Percentiles rank a stretch among this genome's conserved stretches.
phyloP scores from a whole-genome alignment of 2,888 invertebrate genomes.

The Euzophera pinguis region DNA sequence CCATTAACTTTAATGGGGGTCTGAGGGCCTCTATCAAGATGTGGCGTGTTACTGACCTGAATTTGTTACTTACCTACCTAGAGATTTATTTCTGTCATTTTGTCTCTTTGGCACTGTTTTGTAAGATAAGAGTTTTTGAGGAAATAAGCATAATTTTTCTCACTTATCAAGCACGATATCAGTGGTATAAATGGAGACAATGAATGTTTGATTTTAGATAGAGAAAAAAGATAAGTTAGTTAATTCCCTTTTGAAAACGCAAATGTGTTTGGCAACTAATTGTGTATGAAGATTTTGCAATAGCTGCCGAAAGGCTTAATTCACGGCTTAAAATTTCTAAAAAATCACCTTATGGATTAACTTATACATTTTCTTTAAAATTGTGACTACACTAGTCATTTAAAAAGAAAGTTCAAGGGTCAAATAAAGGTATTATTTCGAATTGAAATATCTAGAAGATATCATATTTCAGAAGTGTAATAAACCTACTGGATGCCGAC shows the following conservation, averaged over 20 bases:
- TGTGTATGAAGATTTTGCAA: no score
- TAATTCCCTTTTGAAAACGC: no score
- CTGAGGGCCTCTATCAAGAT: constrained; percentile 36
- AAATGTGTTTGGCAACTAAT: no score
- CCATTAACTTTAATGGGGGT: constrained; percentile 42
- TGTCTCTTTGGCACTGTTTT: background rate
- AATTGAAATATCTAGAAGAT: background rate
- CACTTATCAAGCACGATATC: no score
- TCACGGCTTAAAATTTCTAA: no score
- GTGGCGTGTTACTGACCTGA: constrained; percentile 30
- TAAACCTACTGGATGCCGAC: constrained; percentile 1
- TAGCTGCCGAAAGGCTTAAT: no score
- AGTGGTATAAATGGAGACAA: no score
- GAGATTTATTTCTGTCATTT: constrained; percentile 24
- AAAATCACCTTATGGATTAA: no score
- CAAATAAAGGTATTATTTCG: background rate
- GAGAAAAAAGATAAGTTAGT: no score
- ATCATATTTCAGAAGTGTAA: constrained; percentile 7
- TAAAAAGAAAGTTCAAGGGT: background rate
- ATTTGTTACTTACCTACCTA: constrained; percentile 30
- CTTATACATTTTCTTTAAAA: background rate
- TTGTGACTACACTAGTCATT: no score
- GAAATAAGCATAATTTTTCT: no score
- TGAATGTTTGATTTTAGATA: no score
- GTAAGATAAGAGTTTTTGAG: background rate